Evolutionary conservation across 2,113 vertebrate genomes (phyloP).

Genomic region (Athene noctua): DNA sequence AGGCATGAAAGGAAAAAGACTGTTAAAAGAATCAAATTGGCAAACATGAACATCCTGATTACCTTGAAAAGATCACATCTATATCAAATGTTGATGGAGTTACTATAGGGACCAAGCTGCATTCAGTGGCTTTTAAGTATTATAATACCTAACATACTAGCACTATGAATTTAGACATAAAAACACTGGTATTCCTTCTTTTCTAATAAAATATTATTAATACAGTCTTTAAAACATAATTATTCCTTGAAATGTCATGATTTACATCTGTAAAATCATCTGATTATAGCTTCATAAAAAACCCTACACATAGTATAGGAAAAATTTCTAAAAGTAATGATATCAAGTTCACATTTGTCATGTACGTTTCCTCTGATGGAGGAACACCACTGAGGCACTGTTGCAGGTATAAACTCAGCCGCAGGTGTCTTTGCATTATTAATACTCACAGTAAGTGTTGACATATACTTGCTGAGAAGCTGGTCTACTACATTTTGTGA

Average conservation of each 20-base stretch:
- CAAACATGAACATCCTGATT: not conserved
- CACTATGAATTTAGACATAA: not conserved
- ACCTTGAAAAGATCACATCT: not conserved
- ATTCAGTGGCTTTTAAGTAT: not conserved
- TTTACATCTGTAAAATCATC: not conserved
- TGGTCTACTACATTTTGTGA: constrained; percentile 83
- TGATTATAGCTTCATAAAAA: not conserved
- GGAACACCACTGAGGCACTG: not conserved
- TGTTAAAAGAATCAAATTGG: not conserved
- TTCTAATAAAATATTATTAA: not conserved
- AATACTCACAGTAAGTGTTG: constrained; percentile 90
- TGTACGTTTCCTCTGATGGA: not conserved
- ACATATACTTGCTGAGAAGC: constrained; percentile 90
- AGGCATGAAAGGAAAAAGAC: not conserved
- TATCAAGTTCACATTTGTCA: not conserved
- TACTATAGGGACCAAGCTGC: not conserved
- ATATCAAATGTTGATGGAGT: not conserved
- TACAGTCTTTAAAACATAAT: not conserved
- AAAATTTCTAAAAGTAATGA: not conserved
- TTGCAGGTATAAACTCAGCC: not conserved
- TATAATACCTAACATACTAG: not conserved
- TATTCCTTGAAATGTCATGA: not conserved
- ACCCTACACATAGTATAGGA: not conserved
- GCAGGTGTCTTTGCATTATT: not conserved
- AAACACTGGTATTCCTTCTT: not conserved